These are phyloP conservation scores for Musca domestica DNA, from an alignment of 1,140 invertebrate genomes.

Conservation along the genomic window DNA sequence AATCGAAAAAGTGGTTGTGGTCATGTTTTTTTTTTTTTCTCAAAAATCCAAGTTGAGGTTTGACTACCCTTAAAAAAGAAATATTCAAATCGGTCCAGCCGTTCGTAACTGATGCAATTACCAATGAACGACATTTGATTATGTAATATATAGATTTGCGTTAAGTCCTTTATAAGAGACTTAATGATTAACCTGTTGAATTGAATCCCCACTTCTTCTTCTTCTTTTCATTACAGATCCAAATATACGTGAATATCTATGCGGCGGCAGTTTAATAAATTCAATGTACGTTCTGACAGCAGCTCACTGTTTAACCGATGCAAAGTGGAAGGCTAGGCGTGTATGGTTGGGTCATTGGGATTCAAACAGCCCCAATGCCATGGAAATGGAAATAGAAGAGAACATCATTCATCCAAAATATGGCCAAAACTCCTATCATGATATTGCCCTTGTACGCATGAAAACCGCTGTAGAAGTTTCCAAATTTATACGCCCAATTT, in stretches of 20 bases:
- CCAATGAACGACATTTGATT: too few relatives aligned
- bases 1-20: too few relatives aligned
- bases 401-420: conserved; percentile 62
- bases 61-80: too few relatives aligned
- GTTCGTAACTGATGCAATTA: too few relatives aligned
- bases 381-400: conserved; percentile 61
- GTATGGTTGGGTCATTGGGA: conserved; percentile 52
- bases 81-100: too few relatives aligned
- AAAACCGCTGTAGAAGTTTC: conserved; percentile 59
- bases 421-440: conserved; percentile 69
- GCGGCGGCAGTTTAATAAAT: conserved; percentile 59
- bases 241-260: conserved; percentile 56
- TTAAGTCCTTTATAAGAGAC: too few relatives aligned
- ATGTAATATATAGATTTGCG: too few relatives aligned
- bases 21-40: too few relatives aligned
- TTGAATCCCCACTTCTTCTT: too few relatives aligned
- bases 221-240: too few relatives aligned
- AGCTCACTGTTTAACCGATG: conserved; percentile 59
- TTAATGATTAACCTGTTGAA: too few relatives aligned
- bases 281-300: conserved; percentile 59
- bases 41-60: too few relatives aligned
- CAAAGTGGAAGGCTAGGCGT: conserved; percentile 55
- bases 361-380: conserved; percentile 45
- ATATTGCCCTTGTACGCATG: conserved; percentile 74
- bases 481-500: conserved; percentile 75